Percentiles rank a stretch among this genome's conserved stretches.
phyloP scores from a whole-genome alignment of 2,113 vertebrate genomes.

The Pipra filicauda region DNA sequence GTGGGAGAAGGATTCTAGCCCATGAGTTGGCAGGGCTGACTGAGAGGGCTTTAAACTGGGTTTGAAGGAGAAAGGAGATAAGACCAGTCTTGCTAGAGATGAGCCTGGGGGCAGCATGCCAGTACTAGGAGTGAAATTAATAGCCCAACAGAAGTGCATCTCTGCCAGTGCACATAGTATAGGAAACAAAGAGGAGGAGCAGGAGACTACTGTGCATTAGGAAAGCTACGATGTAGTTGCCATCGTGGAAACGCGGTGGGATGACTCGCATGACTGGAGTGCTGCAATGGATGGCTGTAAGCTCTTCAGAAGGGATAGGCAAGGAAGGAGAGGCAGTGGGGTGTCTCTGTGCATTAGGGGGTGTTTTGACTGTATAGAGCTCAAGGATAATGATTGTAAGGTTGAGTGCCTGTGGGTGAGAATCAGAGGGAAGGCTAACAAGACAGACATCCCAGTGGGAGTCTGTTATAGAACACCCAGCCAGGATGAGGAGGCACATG shows the following conservation, averaged over 20 bases:
- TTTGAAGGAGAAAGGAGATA: background rate
- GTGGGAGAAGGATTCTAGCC: background rate
- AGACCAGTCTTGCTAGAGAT: background rate
- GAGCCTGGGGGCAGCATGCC: background rate
- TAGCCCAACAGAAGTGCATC: background rate
- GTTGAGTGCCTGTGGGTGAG: background rate
- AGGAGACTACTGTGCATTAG: background rate
- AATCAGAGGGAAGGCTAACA: background rate
- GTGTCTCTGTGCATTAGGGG: background rate
- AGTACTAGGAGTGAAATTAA: background rate
- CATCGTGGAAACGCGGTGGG: background rate
- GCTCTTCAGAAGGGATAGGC: background rate
- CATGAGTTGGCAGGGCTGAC: background rate
- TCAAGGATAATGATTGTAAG: background rate
- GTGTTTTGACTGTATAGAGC: background rate
- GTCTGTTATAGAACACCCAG: background rate
- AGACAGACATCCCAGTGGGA: background rate
- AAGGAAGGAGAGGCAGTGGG: background rate
- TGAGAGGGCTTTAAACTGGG: background rate
- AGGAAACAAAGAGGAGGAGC: background rate
- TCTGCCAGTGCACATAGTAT: rapidly evolving
- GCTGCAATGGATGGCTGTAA: background rate
- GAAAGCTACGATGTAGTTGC: background rate
- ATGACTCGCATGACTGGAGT: background rate
- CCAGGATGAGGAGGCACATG: background rate